A percentile compares a stretch with the other conserved stretches of the same genome.
These are phyloP conservation scores for Noctuana brunneofusca DNA, from an alignment of 2,888 invertebrate species.

Conservation along the genomic window DNA sequence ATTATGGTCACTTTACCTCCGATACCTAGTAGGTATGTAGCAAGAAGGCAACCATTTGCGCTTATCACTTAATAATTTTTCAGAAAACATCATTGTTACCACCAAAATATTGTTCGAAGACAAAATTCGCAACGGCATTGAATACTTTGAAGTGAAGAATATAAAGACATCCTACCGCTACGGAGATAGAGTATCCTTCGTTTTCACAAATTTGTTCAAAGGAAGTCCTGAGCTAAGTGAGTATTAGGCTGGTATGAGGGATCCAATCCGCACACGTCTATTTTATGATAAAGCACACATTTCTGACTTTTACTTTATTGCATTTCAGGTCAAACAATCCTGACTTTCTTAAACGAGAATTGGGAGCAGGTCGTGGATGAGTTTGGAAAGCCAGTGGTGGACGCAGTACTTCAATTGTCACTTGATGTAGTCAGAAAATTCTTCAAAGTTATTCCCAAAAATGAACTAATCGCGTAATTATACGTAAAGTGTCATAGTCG, in stretches of 20 bases:
- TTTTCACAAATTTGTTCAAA: constrained; percentile 61
- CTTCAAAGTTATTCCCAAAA: constrained; percentile 57
- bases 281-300: background rate
- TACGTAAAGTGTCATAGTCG: background rate
- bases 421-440: constrained; percentile 51
- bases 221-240: constrained; percentile 66
- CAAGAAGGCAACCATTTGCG: too few relatives aligned
- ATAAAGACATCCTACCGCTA: constrained; percentile 49
- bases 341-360: constrained; percentile 62
- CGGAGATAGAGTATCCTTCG: constrained; percentile 55
- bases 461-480: constrained; percentile 49
- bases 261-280: too few relatives aligned
- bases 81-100: constrained; percentile 51
- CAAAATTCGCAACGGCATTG: constrained; percentile 52
- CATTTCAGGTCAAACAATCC: constrained; percentile 58
- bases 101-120: constrained; percentile 55
- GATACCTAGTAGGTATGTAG: too few relatives aligned
- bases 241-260: constrained; percentile 40
- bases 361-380: constrained; percentile 63
- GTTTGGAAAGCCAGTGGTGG: constrained; percentile 60
- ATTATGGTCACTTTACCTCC: too few relatives aligned
- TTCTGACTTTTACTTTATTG: background rate
- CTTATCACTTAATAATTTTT: constrained; percentile 38
- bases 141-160: constrained; percentile 54
- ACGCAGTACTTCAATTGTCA: constrained; percentile 47